Evolutionary conservation across 1,140 invertebrate genomes (phyloP), one percentile per base, ranked within the genome.

Genomic region (Panagrolaimus sp.): DNA sequence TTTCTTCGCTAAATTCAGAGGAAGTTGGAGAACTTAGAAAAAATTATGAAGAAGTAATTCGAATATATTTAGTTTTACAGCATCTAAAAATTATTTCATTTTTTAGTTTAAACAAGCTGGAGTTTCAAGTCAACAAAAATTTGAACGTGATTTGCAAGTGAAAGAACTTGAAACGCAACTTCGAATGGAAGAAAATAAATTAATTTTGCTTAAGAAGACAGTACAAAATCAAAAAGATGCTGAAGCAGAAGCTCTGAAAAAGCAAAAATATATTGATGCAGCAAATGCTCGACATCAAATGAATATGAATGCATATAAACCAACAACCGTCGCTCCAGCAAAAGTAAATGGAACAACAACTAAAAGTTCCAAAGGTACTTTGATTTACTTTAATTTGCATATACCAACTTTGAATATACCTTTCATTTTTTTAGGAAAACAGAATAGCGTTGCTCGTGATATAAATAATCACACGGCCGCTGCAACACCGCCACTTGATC

Each of bases 1-100:
- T 82, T 45, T 80, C 79, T 10, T 80, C 79, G 6, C 65, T 80
- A 38, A 75, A 82, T 63, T 71, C 73, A 15, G 71, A 55, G 17
- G 78, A 80, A 46, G 65, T 81, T 17, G 66, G 46, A 26, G 65
- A 63, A 0, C 14, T 80, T 9, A 28, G 76, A 15, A 47, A 78
- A 63, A 66, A 71, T 26, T 80, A 67, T 63, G 75, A 74, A 65
- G 63, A 74, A 55, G 63, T 68, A 17, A 65, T 52, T 52, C 21
- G 14, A 65, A 1, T 21, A 1, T 12, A 55, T 68, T 12, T 17
- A 67, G 5, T 21, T 8, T 9, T 52, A 21, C 46, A 4, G n/a
- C n/a, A 38, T 7, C 2, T 48, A 3, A n/a, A 4, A 4, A 48
- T 48, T 48, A n/a, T 15, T n/a, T 24, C 4, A n/a, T 6, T 52